A percentile compares a stretch with the other conserved stretches of the same genome.
These are phyloP conservation scores for Rosalia funebris DNA, from an alignment of 2,888 invertebrate species.

Conservation along the genomic window DNA sequence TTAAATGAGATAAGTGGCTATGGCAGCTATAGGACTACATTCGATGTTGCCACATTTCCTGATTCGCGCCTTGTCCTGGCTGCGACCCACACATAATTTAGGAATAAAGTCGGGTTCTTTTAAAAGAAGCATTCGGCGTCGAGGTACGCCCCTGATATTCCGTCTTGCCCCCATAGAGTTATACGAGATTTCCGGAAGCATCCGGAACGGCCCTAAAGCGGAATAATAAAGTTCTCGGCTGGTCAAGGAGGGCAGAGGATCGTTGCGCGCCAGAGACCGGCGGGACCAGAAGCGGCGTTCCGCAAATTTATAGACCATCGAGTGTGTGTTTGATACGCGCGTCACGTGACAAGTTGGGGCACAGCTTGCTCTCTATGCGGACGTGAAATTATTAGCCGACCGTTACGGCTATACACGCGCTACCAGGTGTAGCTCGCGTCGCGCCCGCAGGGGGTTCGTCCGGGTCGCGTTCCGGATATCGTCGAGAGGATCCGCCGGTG, in stretches of 20 bases:
- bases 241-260: slow-evolving; percentile 18
- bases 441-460: no score
- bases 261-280: slow-evolving; percentile 15
- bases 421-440: not conserved
- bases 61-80: no score
- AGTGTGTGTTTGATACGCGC: slow-evolving; percentile 15
- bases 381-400: slow-evolving; percentile 9
- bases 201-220: slow-evolving; percentile 22
- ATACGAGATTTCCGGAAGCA: slow-evolving; percentile 8
- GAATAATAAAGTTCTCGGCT: slow-evolving; percentile 22
- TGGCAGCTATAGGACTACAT: no score
- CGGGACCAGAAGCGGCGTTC: slow-evolving; percentile 14
- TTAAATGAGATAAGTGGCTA: no score
- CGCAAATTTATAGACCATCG: slow-evolving; percentile 27
- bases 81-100: no score
- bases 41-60: no score
- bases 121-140: no score
- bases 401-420: not conserved
- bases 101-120: no score
- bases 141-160: not conserved
- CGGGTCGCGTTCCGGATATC: not conserved
- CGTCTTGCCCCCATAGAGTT: not conserved
- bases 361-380: slow-evolving; percentile 11
- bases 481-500: no score
- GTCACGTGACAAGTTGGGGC: slow-evolving; percentile 25